phyloP scores from a whole-genome alignment of 1,140 invertebrate species.

The Pristionchus pacificus region DNA sequence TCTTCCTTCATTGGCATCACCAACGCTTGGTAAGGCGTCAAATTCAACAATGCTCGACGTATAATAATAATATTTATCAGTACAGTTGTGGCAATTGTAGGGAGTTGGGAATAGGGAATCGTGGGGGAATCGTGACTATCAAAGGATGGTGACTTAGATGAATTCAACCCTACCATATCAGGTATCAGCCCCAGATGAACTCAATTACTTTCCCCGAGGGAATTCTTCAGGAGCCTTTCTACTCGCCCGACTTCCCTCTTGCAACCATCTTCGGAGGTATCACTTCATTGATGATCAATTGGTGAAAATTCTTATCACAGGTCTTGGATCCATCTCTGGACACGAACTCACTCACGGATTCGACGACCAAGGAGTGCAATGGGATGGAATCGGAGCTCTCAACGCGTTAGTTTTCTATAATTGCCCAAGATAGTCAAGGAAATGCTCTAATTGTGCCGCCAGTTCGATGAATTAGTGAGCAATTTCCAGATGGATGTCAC shows the following conservation, averaged over 20 bases:
- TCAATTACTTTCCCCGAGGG: constrained; percentile 48
- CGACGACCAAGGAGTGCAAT: constrained; percentile 67
- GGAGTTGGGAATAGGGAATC: no score
- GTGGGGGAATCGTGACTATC: no score
- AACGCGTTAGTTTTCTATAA: constrained; percentile 51
- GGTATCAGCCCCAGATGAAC: constrained; percentile 60
- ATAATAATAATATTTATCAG: neutral
- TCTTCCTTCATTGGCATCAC: no score
- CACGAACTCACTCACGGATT: constrained; percentile 65
- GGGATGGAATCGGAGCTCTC: constrained; percentile 80
- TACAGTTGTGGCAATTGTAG: no score
- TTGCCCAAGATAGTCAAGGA: neutral
- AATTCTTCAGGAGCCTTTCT: constrained; percentile 64
- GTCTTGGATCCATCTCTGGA: constrained; percentile 64
- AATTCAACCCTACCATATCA: no score
- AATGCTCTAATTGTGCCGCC: no score
- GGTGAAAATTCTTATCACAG: no score
- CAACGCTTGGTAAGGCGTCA: no score
- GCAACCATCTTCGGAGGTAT: constrained; percentile 64
- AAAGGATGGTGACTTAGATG: no score
- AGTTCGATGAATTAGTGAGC: no score
- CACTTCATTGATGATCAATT: no score
- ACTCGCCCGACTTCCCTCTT: constrained; percentile 64
- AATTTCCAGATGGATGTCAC: constrained; percentile 72
- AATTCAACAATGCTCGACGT: no score